These are phyloP conservation scores for Diphyllodes magnificus DNA, from an alignment of 2,113 vertebrate species.

Conservation along the genomic window DNA sequence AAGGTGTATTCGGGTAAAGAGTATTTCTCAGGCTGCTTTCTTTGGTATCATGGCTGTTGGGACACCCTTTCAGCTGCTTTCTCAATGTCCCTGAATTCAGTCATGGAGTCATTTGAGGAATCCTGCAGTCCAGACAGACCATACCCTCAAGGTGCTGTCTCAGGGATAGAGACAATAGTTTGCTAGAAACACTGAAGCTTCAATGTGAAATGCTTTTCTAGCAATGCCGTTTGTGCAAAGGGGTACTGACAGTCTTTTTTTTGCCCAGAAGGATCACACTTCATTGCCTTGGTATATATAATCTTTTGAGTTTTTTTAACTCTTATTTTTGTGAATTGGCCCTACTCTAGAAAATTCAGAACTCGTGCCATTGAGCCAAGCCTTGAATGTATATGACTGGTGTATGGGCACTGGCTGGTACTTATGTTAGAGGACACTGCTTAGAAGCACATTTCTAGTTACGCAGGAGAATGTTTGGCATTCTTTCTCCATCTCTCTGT, in stretches of 20 bases:
- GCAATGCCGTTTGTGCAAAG: slow-evolving; percentile 22
- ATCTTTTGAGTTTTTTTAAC: slow-evolving; percentile 35
- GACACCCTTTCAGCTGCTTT: slow-evolving; percentile 70
- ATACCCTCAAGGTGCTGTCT: slow-evolving; percentile 52
- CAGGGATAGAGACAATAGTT: slow-evolving; percentile 64
- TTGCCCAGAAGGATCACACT: slow-evolving; percentile 46
- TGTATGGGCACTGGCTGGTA: slow-evolving; percentile 54
- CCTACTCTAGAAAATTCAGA: slow-evolving; percentile 50
- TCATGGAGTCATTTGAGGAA: slow-evolving; percentile 59
- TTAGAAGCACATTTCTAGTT: slow-evolving; percentile 52
- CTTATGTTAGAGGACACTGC: neutral
- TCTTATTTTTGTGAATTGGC: slow-evolving; percentile 19
- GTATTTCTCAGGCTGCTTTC: slow-evolving; percentile 70
- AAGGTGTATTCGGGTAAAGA: slow-evolving; percentile 67
- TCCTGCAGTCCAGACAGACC: slow-evolving; percentile 60
- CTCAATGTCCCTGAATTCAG: slow-evolving; percentile 60
- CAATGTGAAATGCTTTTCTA: slow-evolving; percentile 64
- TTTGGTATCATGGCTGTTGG: slow-evolving; percentile 48
- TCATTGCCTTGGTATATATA: slow-evolving; percentile 67
- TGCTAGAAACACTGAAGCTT: slow-evolving; percentile 56
- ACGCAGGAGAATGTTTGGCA: neutral
- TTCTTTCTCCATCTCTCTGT: slow-evolving; percentile 3
- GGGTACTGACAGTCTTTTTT: slow-evolving; percentile 44
- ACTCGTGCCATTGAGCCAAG: slow-evolving; percentile 59
- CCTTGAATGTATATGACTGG: slow-evolving; percentile 63